Evolutionary conservation across 2,797 vertebrate species (phyloP).

Genomic region (Masticophis lateralis): DNA sequence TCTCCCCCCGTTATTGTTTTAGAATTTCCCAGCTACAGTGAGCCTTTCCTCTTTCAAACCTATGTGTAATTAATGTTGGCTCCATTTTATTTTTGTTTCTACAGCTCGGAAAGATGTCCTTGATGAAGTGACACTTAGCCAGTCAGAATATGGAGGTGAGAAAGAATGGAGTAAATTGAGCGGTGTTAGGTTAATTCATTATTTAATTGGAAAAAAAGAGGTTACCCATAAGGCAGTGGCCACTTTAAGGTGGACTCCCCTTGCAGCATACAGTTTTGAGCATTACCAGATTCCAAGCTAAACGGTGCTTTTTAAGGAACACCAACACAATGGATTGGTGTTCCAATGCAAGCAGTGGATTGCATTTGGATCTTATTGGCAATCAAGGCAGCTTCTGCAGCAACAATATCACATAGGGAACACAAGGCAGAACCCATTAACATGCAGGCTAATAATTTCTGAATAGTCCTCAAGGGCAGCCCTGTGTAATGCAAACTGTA

Average conservation of each 20-base stretch:
- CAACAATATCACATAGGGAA: not conserved
- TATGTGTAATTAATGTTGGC: not conserved
- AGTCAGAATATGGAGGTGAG: conserved; percentile 87
- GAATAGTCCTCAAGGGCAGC: not conserved
- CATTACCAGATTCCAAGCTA: not conserved
- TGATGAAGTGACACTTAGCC: conserved; percentile 82
- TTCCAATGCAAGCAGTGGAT: not conserved
- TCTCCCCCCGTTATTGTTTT: not conserved
- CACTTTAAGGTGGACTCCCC: not conserved
- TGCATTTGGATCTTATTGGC: not conserved
- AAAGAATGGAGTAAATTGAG: conserved; percentile 18
- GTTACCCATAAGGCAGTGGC: not conserved
- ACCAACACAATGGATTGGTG: not conserved
- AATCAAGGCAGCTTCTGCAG: not conserved
- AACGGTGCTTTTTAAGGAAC: not conserved
- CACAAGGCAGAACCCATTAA: not conserved
- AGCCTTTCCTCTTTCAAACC: not conserved
- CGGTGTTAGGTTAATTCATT: not conserved
- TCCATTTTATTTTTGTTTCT: conserved; percentile 31
- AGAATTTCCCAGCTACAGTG: not conserved
- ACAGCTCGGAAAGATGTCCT: conserved; percentile 82
- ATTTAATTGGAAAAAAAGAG: not conserved
- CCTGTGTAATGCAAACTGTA: not conserved
- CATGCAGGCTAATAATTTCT: not conserved
- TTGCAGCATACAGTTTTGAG: not conserved